Percentiles rank a stretch among this genome's conserved stretches.
phyloP scores from a whole-genome alignment of 2,113 vertebrate species.

The Anthoscopus minutus region DNA sequence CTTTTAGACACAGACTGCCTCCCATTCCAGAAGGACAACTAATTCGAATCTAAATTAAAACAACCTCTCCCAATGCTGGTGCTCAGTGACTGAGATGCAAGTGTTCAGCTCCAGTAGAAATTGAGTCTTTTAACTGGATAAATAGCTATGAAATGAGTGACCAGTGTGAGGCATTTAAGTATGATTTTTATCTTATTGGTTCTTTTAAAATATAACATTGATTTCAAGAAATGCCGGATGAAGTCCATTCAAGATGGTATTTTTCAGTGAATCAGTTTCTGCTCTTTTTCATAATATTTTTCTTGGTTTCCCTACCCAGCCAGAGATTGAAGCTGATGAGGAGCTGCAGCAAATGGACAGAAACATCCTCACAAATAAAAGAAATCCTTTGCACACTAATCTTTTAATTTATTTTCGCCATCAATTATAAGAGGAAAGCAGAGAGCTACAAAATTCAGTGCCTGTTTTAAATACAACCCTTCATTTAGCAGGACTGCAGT shows the following conservation, averaged over 20 bases:
- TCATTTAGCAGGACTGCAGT: neutral
- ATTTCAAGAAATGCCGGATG: neutral
- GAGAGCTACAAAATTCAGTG: neutral
- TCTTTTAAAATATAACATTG: neutral
- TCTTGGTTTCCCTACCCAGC: neutral
- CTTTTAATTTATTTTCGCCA: constrained; percentile 18
- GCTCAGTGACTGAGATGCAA: neutral
- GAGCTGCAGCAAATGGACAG: neutral
- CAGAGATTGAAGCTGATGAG: neutral
- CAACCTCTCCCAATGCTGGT: neutral
- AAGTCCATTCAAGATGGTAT: neutral
- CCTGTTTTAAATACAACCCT: neutral
- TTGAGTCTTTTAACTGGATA: neutral
- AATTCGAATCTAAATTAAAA: neutral
- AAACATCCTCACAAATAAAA: neutral
- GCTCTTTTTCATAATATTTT: neutral
- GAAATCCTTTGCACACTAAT: neutral
- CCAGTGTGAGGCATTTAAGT: neutral
- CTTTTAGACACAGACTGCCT: neutral
- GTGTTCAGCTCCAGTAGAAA: neutral
- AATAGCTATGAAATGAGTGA: neutral
- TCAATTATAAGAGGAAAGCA: neutral
- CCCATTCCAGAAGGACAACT: neutral
- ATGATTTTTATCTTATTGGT: neutral
- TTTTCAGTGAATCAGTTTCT: neutral